Evolutionary conservation across 2,888 invertebrate genomes (phyloP).

Genomic region (Synanthedon myopaeformis): DNA sequence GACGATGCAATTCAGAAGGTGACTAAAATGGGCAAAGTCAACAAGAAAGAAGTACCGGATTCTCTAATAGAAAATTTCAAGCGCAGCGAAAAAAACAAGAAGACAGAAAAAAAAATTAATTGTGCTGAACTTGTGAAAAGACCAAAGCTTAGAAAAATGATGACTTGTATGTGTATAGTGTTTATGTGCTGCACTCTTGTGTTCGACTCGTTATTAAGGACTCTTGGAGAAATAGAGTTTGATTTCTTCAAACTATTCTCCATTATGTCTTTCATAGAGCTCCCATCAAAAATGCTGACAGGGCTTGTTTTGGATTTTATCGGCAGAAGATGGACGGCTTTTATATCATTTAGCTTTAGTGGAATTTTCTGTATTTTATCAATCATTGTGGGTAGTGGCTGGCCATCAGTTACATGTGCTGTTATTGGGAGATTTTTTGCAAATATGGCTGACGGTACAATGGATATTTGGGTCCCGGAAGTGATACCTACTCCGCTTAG

Average conservation of each 20-base stretch:
- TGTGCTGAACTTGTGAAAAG: constrained; percentile 4
- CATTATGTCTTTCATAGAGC: constrained; percentile 6
- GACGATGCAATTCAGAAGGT: constrained; percentile 6
- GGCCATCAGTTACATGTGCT: constrained; percentile 5
- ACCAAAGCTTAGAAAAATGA: constrained; percentile 4
- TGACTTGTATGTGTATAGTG: constrained; percentile 4
- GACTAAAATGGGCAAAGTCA: constrained; percentile 1
- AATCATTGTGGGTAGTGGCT: constrained; percentile 5
- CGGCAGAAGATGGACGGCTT: constrained; percentile 6
- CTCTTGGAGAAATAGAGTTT: constrained; percentile 4
- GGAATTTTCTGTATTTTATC: constrained; percentile 4
- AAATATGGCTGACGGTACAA: constrained; percentile 5
- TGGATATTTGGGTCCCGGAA: constrained; percentile 7
- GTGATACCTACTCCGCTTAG: constrained; percentile 6
- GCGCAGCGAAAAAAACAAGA: background rate
- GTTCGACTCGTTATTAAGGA: constrained; percentile 6
- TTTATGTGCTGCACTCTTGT: constrained; percentile 6
- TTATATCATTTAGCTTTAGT: background rate
- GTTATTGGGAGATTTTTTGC: constrained; percentile 6
- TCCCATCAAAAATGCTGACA: constrained; percentile 4
- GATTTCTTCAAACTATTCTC: constrained; percentile 8
- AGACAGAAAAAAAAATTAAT: constrained; percentile 1
- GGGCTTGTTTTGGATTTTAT: constrained; percentile 7
- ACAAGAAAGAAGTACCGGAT: constrained; percentile 5
- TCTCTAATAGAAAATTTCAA: constrained; percentile 6